Evolutionary conservation across 2,113 vertebrate species (phyloP).

Genomic region (Forbesichthys agassizii): DNA sequence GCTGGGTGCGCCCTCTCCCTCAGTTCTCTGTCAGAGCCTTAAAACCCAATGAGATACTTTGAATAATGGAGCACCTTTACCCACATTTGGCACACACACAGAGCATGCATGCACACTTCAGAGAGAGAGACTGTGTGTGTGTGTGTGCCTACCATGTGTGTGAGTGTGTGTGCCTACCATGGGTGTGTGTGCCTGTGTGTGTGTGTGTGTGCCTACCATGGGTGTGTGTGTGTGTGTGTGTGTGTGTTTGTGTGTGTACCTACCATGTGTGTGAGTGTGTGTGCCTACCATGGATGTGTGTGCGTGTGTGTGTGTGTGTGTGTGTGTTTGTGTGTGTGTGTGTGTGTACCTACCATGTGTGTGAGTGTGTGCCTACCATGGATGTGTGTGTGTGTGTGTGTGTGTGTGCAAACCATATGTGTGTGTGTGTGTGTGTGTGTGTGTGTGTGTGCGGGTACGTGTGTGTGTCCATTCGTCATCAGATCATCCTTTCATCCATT

Average conservation of each 20-base stretch:
- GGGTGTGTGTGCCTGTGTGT: no score
- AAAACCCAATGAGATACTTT: conserved; percentile 73
- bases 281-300: no score
- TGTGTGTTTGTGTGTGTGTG: neutral
- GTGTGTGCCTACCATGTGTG: neutral
- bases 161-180: no score
- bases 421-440: neutral
- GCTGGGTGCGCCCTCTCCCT: no score
- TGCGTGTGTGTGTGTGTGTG: neutral
- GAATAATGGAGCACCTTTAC: conserved; percentile 75
- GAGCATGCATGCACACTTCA: conserved; percentile 29
- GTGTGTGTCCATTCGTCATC: neutral
- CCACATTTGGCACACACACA: conserved; percentile 22
- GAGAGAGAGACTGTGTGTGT: neutral
- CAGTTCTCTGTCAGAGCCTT: conserved; percentile 65
- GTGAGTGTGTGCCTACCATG: neutral
- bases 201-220: neutral
- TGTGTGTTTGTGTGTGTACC: neutral
- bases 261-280: neutral
- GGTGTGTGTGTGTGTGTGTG: neutral
- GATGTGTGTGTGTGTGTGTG: neutral
- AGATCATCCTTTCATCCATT: no score
- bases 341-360: no score
- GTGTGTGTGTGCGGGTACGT: neutral
- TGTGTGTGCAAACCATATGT: neutral